Evolutionary conservation across 2,797 vertebrate species (phyloP), one percentile per base, ranked within the genome.

Genomic region (Zalophus californianus): DNA sequence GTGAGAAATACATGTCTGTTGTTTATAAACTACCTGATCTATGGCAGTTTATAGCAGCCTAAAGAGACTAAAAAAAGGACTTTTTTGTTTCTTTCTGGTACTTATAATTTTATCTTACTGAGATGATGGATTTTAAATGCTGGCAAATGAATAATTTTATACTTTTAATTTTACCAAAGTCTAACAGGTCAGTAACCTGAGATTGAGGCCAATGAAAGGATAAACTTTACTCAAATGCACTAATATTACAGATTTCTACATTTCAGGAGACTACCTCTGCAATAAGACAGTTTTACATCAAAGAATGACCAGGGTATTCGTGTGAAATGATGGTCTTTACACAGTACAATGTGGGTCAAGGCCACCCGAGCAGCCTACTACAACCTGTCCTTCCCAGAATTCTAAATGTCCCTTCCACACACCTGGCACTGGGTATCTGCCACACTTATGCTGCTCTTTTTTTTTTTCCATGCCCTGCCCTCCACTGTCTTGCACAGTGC

Each of bases 81-180:
- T 38, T 58, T 73, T 32, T 54, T n/a, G 3, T 14, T 20, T 52
- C 27, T 80, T 78, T 86, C 41, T 73, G n/a, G 52, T 60, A 54
- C 66, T 66, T 58, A 50, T 6, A 62, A 68, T 35, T 52, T 16
- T 12, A 58, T 38, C 48, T 66, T 54, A 73, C 7, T 79, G 60
- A 78, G 4, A 66, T 15, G 15, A 41, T 75, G 66, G 32, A 18
- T 58, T 95, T 95, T 58, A 83, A 58, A 96, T 23, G 5, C 66
- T 16, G n/a, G 38, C 7, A 91, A 94, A 91, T 75, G 32, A 54
- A 4, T 50, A 52, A 86, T 38, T 83, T 80, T 52, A 64, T 16
- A 50, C 18, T 66, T 20, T 60, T 78, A 15, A 20, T 14, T 86
- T 86, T 25, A 94, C 48, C 62, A 86, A 85, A 60, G 50, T 44